Evolutionary conservation across 1,140 invertebrate species (phyloP).

Genomic region (Neuroterus valhalla): DNA sequence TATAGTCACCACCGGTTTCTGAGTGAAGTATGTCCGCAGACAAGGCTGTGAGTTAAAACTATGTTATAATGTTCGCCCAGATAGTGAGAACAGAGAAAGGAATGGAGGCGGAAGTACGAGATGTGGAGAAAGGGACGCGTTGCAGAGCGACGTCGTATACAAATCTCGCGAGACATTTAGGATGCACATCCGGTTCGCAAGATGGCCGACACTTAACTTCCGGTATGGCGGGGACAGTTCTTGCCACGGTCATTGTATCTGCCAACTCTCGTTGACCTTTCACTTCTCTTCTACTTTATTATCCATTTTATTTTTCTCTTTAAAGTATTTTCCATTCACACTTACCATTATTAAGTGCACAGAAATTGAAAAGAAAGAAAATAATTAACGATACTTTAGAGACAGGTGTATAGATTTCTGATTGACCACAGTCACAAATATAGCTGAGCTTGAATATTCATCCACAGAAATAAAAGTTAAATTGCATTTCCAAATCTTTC

Average conservation of each 20-base stretch:
- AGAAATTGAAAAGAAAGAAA: not conserved
- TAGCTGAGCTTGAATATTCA: too few relatives aligned
- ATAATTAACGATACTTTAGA: too few relatives aligned
- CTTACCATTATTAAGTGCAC: not conserved
- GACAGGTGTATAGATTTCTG: too few relatives aligned
- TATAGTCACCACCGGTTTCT: not conserved
- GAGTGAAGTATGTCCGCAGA: constrained; percentile 25
- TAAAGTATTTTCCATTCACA: not conserved
- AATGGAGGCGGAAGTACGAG: constrained; percentile 13
- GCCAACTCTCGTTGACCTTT: constrained; percentile 33
- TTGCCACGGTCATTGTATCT: constrained; percentile 39
- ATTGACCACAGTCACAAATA: too few relatives aligned
- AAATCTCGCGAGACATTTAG: constrained; percentile 54
- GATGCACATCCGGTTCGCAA: constrained; percentile 52
- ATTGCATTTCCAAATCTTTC: too few relatives aligned
- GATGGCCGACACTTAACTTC: constrained; percentile 51
- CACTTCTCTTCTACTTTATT: not conserved
- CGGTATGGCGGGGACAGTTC: constrained; percentile 35
- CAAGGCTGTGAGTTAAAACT: not conserved
- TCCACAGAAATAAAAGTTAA: too few relatives aligned
- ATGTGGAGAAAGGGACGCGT: not conserved
- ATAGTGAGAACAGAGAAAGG: constrained; percentile 32
- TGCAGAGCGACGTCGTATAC: constrained; percentile 33
- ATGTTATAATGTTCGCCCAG: constrained; percentile 1
- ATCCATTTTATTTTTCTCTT: not conserved